phyloP scores from a whole-genome alignment of 2,797 vertebrate genomes.

The Emydoidea blandingii region DNA sequence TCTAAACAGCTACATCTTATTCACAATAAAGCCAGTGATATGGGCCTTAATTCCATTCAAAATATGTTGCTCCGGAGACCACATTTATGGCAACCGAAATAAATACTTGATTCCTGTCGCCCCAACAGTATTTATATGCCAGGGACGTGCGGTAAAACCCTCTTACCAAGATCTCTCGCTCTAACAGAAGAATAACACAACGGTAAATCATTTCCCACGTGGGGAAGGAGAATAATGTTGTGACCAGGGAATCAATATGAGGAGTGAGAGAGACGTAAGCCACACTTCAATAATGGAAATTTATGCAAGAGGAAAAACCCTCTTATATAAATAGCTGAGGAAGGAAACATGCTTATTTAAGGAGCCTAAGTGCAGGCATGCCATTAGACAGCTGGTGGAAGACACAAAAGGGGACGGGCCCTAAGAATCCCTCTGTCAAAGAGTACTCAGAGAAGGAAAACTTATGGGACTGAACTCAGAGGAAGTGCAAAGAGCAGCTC shows the following conservation, averaged over 20 bases:
- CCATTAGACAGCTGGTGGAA: neutral
- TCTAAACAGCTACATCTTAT: neutral
- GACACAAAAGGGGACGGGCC: neutral
- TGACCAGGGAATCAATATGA: neutral
- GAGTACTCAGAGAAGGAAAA: neutral
- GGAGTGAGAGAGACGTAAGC: neutral
- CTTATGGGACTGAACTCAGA: neutral
- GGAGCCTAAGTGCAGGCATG: neutral
- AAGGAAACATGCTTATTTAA: neutral
- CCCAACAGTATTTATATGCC: neutral
- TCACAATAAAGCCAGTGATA: neutral
- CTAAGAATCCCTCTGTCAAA: neutral
- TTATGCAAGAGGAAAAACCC: neutral
- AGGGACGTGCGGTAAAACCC: neutral
- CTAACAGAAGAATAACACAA: neutral
- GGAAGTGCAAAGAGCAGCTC: neutral
- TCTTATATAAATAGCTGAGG: neutral
- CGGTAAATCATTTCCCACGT: neutral
- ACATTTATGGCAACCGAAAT: neutral
- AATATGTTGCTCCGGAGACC: neutral
- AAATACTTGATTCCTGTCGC: constrained; percentile 17
- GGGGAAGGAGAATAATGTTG: neutral
- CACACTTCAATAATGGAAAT: accelerated
- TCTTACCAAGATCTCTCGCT: neutral
- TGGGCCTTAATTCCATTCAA: neutral